These are phyloP conservation scores for Drosophila tripunctata DNA, from an alignment of 2,888 invertebrate genomes.

Conservation along the genomic window DNA sequence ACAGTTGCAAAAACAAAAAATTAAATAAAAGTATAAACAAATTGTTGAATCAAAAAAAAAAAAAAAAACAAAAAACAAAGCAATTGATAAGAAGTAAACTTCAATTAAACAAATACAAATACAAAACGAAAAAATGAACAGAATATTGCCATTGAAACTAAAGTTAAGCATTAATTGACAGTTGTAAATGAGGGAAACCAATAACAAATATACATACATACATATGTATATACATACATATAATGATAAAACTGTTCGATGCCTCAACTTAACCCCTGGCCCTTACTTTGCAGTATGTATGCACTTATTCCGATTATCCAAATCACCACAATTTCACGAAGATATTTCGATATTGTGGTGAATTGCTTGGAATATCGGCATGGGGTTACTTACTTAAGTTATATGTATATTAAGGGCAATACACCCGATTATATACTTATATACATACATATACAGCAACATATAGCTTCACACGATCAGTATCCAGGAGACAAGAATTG, in stretches of 20 bases:
- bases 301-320: not conserved
- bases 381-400: slow-evolving; percentile 4
- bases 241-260: not conserved
- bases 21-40: slow-evolving; percentile 10
- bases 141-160: slow-evolving; percentile 14
- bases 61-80: slow-evolving; percentile 9
- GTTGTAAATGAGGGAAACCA: slow-evolving; percentile 12
- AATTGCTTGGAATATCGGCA: not conserved
- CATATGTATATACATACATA: not conserved
- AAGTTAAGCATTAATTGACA: slow-evolving; percentile 6
- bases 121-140: slow-evolving; percentile 3
- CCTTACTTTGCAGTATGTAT: too few relatives aligned
- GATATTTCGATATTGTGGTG: not conserved
- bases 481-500: slow-evolving; percentile 33
- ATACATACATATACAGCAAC: slow-evolving; percentile 6
- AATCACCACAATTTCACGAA: not conserved
- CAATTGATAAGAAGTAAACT: slow-evolving; percentile 5
- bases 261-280: not conserved
- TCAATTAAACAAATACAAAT: slow-evolving; percentile 17
- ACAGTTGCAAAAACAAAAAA: slow-evolving; percentile 18
- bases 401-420: not conserved
- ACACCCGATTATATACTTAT: too few relatives aligned
- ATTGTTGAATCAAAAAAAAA: slow-evolving; percentile 40
- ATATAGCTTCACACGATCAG: slow-evolving; percentile 11
- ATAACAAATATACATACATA: not conserved